Evolutionary conservation across 2,113 vertebrate genomes (phyloP), one percentile per base, ranked within the genome.

Genomic region (Argyrosomus japonicus): DNA sequence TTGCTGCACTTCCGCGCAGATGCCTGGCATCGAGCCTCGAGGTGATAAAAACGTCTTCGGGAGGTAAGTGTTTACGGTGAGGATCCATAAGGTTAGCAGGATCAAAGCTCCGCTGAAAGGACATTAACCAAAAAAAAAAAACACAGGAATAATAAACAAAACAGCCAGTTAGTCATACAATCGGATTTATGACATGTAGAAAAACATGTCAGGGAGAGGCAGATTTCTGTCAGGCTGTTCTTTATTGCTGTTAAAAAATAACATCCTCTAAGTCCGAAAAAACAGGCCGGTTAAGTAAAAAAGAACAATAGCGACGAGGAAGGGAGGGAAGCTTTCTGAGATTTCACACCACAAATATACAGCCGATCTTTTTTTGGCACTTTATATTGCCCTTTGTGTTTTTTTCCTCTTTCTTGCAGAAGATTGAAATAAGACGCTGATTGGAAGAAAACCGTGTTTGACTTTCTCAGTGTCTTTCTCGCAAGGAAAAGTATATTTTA

Each of bases 41-140:
- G 79, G 89, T 83, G 89, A 90, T 95, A 93, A 96, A 95, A 94
- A 88, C 68, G 95, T 95, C 94, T 79, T 86, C 67, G 23, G 75
- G 40, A 85, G 85, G 88, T 90, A 92, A 76, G 87, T 84, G 81
- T 95, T 96, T 94, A 95, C 64, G 93, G 81, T 90, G 92, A 94
- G 91, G 87, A 94, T 94, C 87, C 88, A 81, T 88, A 89, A 91
- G 90, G 88, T 87, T 90, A 81, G 84, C 75, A 56, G 82, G 93
- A 95, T 95, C 94, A 96, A 95, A 95, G 94, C 90, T 76, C 78
- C 29, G 82, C 71, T 84, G 85, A 90, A 85, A 88, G 61, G 83
- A 81, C 79, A 84, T 89, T 79, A 90, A 88, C 75, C 67, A 87
- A 86, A 83, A 72, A 84, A 88, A 40, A 40, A 40, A 36, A 36